Base-by-base conservation (phyloP, 2,888 invertebrate genomes). In the Harpalus rubripes region DNA sequence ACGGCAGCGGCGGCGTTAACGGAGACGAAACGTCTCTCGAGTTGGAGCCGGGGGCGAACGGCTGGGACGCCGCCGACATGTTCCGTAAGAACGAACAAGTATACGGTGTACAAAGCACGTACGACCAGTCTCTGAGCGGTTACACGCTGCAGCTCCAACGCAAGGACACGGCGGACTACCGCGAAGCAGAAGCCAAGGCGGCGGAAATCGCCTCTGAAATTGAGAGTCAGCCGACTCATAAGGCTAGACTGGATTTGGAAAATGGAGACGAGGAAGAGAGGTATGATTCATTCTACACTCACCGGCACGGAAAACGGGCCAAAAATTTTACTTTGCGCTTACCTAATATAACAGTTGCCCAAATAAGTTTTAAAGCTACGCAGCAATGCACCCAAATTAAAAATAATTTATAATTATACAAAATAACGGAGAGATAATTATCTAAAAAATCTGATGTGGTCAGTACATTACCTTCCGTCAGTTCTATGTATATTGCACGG, bases 61-160 rank as follows among this genome's bases (percentile, higher is more conserved):
- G 99, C 85, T 99, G 99, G 99, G 97, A 98, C 92, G 96, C 96
- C 1, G 95, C 96, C 91, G 98, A 99, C 88, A 99, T 99, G 99
- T 99, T 99, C 92, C 94, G 95, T 87, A 97, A 96, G 90, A 99
- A 99, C 92, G 97, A 97, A 90, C 94, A 95, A 90, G 94, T 96
- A 87, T 98, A 98, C 91, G 98, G 98, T 82, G 97, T 99, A 8
- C 95, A 95, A 89, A 96, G 98, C 87, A 97, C 97, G 1, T 99
- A 97, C 91, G 98, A 98, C 90, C 96, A 98, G 89, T 95, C 96
- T 86, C 92, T 99, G 88, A 93, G 95, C n/a, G 97, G 97, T 58
- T 99, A 99, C 90, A 99, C 99, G 86, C 94, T 97, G 88, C 96
- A 95, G 87, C 92, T 99, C 88, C 96, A 97, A 90, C 94, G 95